Base-by-base conservation (phyloP, 2,888 invertebrate genomes). In the Amphipyra berbera region DNA sequence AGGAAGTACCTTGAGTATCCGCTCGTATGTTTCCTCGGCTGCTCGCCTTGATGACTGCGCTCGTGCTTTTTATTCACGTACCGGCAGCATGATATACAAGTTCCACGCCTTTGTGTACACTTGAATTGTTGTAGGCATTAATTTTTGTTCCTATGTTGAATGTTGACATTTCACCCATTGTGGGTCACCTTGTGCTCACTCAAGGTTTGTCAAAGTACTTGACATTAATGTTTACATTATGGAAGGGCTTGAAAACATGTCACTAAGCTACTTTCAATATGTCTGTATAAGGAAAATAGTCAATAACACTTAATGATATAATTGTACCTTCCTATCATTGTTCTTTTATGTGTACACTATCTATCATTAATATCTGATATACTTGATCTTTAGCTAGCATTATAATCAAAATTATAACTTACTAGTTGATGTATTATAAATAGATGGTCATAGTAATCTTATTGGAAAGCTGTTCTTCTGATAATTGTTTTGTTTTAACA, bases 1-100 rank as follows among this genome's bases (percentile, higher is more conserved):
- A 95, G 95, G 95, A 95, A 95, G 93, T 87, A 87, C 95, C 95
- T 95, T 95, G 95, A 91, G 78, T 90, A 88, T 91, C 90, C 88
- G 90, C 84, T 90, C 81, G 85, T 90, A 85, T 87, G 87, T 93
- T 94, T 94, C 93, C 94, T 92, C 89, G 80, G 88, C 85, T 80
- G 95, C 85, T 95, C 79, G 88, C 95, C 95, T 95, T 94, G 94
- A 85, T 84, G 76, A 80, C 82, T 79, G 82, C 85, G 84, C 60
- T 89, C 87, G 88, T 90, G 89, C 88, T 89, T 91, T 87, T 93
- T 88, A 90, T 90, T 84, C 87, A 88, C 77, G 87, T 86, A 82
- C 76, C 78, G 78, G 81, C 82, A 81, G 82, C 88, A 89, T 90
- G 89, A 87, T 84, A 85, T 79, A 87, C 84, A 83, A 87, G 87